Percentiles rank a stretch among this genome's conserved stretches.
Conservation (phyloP, 2,797 vertebrate genomes). For the Crypturellus tataupa region DNA sequence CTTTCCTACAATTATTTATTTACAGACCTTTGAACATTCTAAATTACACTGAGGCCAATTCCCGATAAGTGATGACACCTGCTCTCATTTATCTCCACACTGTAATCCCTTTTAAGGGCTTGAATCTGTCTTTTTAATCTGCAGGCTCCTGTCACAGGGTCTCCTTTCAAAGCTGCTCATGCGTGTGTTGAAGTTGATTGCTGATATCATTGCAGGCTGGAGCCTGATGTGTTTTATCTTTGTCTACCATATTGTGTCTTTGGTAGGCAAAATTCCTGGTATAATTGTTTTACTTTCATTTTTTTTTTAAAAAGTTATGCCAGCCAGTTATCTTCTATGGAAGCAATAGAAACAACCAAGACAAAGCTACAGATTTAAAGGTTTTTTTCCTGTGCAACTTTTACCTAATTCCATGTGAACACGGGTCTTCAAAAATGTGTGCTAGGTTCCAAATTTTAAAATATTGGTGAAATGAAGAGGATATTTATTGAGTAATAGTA, state of each 20-base stretch:
- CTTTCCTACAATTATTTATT: background rate
- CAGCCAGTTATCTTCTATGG: background rate
- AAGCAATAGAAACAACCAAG: background rate
- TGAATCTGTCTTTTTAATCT: conserved; percentile 20
- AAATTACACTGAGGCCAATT: conserved; percentile 14
- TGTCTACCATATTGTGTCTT: background rate
- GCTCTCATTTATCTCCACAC: conserved; percentile 11
- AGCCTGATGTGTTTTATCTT: background rate
- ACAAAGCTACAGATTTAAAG: background rate
- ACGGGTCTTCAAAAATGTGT: background rate
- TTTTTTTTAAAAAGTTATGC: background rate
- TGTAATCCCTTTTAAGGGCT: conserved; percentile 24
- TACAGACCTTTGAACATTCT: background rate
- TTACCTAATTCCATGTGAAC: background rate
- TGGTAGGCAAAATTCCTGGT: background rate
- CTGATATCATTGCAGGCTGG: conserved; percentile 1
- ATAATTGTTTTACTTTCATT: background rate
- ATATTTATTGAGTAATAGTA: background rate
- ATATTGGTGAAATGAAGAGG: background rate
- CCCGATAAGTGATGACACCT: background rate
- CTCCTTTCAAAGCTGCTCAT: conserved; percentile 14
- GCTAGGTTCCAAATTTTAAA: background rate
- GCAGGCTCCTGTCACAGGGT: background rate
- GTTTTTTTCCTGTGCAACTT: background rate
- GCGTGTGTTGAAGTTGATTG: background rate